Evolutionary conservation across 2,888 invertebrate genomes (phyloP).

Genomic region (Geotrupes spiniger): DNA sequence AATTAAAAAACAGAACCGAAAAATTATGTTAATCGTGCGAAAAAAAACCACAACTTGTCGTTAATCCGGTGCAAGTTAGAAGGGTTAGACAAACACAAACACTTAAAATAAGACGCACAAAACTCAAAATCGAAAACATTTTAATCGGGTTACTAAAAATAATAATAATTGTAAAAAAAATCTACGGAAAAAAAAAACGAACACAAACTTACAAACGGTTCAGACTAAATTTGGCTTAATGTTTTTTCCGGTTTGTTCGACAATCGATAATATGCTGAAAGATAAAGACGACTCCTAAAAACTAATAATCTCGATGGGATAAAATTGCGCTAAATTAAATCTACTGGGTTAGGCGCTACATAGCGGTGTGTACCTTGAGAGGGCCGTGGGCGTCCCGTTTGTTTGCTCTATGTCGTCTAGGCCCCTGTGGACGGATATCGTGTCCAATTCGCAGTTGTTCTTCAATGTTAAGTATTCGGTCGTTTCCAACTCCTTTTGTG

Average conservation of each 20-base stretch:
- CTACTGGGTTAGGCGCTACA: background rate
- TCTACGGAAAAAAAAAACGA: conserved; percentile 4
- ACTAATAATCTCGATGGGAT: conserved; percentile 1
- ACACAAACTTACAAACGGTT: conserved; percentile 17
- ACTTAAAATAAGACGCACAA: conserved; percentile 33
- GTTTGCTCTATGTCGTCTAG: conserved; percentile 64
- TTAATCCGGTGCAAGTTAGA: conserved; percentile 14
- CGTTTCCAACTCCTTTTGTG: conserved; percentile 67
- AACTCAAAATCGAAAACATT: conserved; percentile 23
- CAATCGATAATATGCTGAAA: conserved; percentile 27
- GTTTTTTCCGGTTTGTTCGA: conserved; percentile 25
- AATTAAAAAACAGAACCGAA: background rate
- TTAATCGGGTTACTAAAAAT: conserved; percentile 35
- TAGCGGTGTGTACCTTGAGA: conserved; percentile 31
- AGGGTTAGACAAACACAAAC: conserved; percentile 34
- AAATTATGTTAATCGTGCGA: background rate
- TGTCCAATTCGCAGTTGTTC: conserved; percentile 54
- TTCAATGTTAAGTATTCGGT: conserved; percentile 67
- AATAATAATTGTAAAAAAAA: conserved; percentile 12
- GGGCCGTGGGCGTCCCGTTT: conserved; percentile 30
- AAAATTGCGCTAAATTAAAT: background rate
- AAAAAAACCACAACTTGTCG: background rate
- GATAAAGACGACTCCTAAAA: background rate
- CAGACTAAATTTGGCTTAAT: conserved; percentile 24
- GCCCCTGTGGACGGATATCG: conserved; percentile 77